phyloP scores from a whole-genome alignment of 1,140 invertebrate genomes.

The Aphidius gifuensis region DNA sequence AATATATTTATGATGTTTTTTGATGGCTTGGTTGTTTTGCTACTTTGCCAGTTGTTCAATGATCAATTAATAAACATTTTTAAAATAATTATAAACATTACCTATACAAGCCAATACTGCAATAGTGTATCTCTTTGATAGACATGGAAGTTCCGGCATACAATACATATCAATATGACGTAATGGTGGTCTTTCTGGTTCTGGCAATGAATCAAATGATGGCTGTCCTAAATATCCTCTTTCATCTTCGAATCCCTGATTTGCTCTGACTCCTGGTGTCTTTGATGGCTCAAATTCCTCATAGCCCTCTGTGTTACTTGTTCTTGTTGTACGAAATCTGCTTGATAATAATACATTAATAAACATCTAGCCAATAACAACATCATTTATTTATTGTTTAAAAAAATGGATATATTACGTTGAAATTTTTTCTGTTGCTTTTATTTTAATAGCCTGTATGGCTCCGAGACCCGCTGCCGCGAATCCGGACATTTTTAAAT shows the following conservation, averaged over 20 bases:
- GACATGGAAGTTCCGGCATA: slow-evolving; percentile 81
- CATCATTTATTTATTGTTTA: background rate
- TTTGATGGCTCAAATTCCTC: slow-evolving; percentile 62
- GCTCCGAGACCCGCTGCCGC: slow-evolving; percentile 50
- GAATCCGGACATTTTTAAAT: slow-evolving; percentile 56
- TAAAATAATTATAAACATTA: slow-evolving; percentile 28
- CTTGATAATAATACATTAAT: too few species aligned
- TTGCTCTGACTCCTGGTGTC: slow-evolving; percentile 55
- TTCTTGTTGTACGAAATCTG: slow-evolving; percentile 24
- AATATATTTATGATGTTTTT: too few species aligned
- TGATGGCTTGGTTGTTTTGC: too few species aligned
- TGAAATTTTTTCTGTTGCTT: slow-evolving; percentile 43
- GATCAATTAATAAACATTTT: too few species aligned
- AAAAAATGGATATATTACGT: slow-evolving; percentile 35
- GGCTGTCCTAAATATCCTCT: slow-evolving; percentile 57
- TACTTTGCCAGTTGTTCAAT: too few species aligned
- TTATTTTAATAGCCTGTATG: slow-evolving; percentile 45
- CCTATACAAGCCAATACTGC: slow-evolving; percentile 80
- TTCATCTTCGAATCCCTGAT: slow-evolving; percentile 55
- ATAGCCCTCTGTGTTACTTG: slow-evolving; percentile 48
- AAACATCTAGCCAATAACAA: background rate
- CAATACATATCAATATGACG: slow-evolving; percentile 86
- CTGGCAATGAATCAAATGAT: slow-evolving; percentile 67
- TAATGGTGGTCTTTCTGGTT: slow-evolving; percentile 73
- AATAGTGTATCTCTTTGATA: slow-evolving; percentile 84